phyloP scores from a whole-genome alignment of 2,113 vertebrate genomes.

The Galeopterus variegatus region DNA sequence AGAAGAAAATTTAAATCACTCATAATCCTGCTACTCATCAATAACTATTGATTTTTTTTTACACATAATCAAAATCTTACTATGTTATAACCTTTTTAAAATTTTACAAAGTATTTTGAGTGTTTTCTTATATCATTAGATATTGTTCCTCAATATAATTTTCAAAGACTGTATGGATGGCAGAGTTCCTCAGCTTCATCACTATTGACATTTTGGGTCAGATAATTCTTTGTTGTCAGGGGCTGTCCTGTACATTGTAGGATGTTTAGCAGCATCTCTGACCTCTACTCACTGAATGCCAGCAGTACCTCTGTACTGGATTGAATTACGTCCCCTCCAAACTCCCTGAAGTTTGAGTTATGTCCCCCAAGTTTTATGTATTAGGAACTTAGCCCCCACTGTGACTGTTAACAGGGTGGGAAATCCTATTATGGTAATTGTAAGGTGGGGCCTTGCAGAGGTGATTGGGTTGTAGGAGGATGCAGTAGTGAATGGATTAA shows the following conservation, averaged over 20 bases:
- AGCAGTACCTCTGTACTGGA: not conserved
- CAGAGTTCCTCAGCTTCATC: not conserved
- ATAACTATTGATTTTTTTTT: slow-evolving; percentile 10
- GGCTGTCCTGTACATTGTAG: not conserved
- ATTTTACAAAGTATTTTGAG: slow-evolving; percentile 15
- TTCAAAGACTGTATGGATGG: not conserved
- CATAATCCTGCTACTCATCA: not conserved
- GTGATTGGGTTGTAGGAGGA: too few species aligned
- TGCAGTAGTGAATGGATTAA: too few species aligned
- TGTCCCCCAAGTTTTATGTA: too few species aligned
- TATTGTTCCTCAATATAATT: not conserved
- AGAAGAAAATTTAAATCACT: slow-evolving; percentile 5
- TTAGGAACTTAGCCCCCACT: too few species aligned
- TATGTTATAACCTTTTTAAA: slow-evolving; percentile 9
- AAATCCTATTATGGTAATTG: too few species aligned
- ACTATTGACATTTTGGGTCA: not conserved
- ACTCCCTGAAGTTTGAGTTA: too few species aligned
- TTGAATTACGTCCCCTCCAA: too few species aligned
- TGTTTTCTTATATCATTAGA: not conserved
- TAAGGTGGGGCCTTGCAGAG: too few species aligned
- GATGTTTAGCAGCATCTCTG: not conserved
- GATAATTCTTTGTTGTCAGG: not conserved
- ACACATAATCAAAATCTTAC: not conserved
- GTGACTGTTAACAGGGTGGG: too few species aligned
- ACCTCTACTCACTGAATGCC: not conserved